These are phyloP conservation scores for Centropus unirufus DNA, from an alignment of 2,113 vertebrate species.

Conservation along the genomic window DNA sequence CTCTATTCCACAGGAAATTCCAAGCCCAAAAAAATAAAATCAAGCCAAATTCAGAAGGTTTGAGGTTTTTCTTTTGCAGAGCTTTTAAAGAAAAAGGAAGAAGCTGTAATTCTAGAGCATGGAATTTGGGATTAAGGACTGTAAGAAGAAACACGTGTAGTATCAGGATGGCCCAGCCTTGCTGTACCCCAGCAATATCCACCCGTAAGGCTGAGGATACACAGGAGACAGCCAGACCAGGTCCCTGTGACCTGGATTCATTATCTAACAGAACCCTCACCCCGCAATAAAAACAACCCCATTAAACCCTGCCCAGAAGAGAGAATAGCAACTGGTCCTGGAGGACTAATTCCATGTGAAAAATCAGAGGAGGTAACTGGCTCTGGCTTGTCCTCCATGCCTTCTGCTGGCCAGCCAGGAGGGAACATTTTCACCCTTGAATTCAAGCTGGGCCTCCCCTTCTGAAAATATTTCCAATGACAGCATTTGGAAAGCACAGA, in stretches of 20 bases:
- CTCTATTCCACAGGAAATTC: not conserved
- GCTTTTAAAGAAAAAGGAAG: not conserved
- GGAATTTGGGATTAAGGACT: not conserved
- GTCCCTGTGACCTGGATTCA: not conserved
- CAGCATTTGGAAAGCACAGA: not conserved
- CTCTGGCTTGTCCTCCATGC: not conserved
- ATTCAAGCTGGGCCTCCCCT: not conserved
- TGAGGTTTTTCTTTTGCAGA: not conserved
- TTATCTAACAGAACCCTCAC: not conserved
- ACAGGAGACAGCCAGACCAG: not conserved
- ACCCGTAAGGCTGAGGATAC: not conserved
- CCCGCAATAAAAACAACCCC: not conserved
- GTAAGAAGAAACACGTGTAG: not conserved
- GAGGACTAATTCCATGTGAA: not conserved
- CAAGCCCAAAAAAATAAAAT: not conserved
- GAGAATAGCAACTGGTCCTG: not conserved
- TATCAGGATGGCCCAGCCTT: accelerated
- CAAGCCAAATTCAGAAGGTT: not conserved
- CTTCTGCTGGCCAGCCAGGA: not conserved
- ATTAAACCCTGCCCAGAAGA: not conserved
- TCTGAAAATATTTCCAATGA: not conserved
- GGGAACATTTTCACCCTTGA: not conserved
- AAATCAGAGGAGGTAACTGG: not conserved
- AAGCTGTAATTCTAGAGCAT: not conserved
- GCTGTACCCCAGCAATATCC: not conserved